phyloP scores from a whole-genome alignment of 2,888 invertebrate genomes.

The Drosophila hamatofila region DNA sequence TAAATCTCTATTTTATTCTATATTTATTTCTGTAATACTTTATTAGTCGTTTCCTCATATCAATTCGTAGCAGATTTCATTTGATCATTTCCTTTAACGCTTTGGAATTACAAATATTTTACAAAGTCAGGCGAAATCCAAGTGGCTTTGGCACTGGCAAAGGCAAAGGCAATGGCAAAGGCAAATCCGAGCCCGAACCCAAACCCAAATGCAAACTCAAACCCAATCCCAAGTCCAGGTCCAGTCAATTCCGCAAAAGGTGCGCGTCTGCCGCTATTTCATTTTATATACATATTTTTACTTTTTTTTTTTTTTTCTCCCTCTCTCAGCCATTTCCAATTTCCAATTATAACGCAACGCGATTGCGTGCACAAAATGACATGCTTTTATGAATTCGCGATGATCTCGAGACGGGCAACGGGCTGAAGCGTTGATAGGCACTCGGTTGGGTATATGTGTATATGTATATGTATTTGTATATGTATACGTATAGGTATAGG shows the following conservation, averaged over 20 bases:
- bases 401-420: constrained; percentile 39
- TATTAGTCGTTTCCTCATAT: not conserved
- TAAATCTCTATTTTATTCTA: no score
- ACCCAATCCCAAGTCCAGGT: not conserved
- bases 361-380: constrained; percentile 79
- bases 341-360: constrained; percentile 75
- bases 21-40: no score
- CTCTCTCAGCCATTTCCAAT: constrained; percentile 63
- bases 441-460: not conserved
- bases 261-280: constrained; percentile 16
- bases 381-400: constrained; percentile 74
- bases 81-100: not conserved
- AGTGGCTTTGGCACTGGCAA: not conserved
- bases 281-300: constrained; percentile 12
- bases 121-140: not conserved
- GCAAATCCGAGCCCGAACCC: not conserved
- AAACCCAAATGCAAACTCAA: not conserved
- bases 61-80: no score
- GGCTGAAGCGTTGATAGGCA: constrained; percentile 6
- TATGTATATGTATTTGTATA: not conserved
- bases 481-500: not conserved
- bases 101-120: not conserved
- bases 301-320: not conserved
- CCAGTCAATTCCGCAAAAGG: constrained; percentile 22
- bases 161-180: not conserved